Conservation (phyloP, 2,888 invertebrate genomes). For the Temnothorax unifasciatus region DNA sequence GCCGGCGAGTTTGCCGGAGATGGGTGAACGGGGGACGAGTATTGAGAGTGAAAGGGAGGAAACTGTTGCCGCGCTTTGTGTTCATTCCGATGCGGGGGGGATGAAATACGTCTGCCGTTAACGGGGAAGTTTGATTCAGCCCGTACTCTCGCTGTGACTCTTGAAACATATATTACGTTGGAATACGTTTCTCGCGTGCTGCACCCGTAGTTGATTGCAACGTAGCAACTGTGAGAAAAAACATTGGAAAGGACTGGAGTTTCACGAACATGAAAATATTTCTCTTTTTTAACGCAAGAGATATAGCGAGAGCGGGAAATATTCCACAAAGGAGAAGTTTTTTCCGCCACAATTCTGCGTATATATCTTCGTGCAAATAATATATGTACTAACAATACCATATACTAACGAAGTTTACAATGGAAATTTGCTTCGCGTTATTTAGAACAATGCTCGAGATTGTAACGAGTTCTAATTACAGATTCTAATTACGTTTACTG, state of each 20-base stretch:
- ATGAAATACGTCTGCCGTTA: conserved; percentile 45
- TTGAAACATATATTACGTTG: conserved; percentile 42
- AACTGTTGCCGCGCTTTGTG: conserved; percentile 61
- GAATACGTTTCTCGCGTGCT: conserved; percentile 33
- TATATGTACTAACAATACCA: neutral
- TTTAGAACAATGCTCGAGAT: conserved; percentile 2
- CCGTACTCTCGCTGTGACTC: conserved; percentile 19
- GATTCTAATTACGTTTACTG: conserved; percentile 23
- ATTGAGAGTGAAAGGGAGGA: conserved; percentile 65
- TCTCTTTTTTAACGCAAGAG: neutral
- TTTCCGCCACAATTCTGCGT: neutral
- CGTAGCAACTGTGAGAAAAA: neutral
- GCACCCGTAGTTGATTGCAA: neutral
- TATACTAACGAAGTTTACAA: neutral
- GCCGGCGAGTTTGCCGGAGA: conserved; percentile 52
- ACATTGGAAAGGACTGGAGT: neutral
- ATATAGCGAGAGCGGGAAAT: neutral
- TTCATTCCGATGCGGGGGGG: conserved; percentile 51
- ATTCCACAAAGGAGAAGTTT: neutral
- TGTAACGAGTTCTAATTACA: conserved; percentile 14
- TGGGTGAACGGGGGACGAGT: conserved; percentile 40
- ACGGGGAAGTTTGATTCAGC: conserved; percentile 39
- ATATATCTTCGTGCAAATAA: neutral
- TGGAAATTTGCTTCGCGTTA: neutral
- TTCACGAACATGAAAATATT: neutral